Percentiles rank a stretch among this genome's conserved stretches.
Conservation (phyloP, 2,797 vertebrate species). For the Thamnophis elegans region DNA sequence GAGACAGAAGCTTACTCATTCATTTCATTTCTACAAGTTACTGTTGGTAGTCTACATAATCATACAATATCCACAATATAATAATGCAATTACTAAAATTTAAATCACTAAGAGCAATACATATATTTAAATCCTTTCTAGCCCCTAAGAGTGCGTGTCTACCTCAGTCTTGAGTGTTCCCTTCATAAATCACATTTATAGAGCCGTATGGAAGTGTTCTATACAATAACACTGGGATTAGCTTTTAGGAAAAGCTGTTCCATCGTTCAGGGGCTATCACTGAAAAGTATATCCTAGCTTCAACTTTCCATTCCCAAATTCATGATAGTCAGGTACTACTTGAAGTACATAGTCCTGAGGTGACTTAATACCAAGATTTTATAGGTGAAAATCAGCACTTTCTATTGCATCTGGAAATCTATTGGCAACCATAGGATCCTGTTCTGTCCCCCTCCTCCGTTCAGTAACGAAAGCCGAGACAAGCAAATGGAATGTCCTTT, state of each 20-base stretch:
- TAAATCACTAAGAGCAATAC: not conserved
- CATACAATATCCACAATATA: not conserved
- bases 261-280: not conserved
- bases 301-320: not conserved
- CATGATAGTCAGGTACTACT: not conserved
- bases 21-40: not conserved
- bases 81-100: not conserved
- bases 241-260: not conserved
- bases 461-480: no score
- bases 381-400: not conserved
- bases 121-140: not conserved
- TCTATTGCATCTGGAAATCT: not conserved
- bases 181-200: not conserved
- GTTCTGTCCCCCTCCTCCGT: no score
- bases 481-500: no score
- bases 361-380: not conserved
- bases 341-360: not conserved
- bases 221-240: not conserved
- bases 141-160: not conserved
- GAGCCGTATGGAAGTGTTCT: not conserved
- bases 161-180: not conserved
- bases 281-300: not conserved
- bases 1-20: not conserved
- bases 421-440: not conserved
- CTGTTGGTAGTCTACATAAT: not conserved